Evolutionary conservation across 2,797 vertebrate species (phyloP).

Genomic region (Melanotaenia parkinsoni): DNA sequence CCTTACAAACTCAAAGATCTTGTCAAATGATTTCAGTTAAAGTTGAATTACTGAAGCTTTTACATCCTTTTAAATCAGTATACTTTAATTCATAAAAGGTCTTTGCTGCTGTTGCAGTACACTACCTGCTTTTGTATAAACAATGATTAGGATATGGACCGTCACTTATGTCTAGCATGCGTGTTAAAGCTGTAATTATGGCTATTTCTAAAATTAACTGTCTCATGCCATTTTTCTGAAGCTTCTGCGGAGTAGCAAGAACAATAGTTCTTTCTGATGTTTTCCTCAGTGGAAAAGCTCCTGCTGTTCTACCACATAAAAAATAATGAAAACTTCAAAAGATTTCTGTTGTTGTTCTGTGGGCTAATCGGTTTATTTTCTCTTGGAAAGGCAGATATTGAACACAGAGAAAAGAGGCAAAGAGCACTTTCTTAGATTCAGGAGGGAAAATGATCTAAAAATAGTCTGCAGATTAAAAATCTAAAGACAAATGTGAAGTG

Average conservation of each 20-base stretch:
- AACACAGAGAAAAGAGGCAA: neutral
- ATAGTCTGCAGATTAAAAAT: slow-evolving; percentile 6
- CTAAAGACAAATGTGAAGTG: neutral
- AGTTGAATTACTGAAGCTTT: neutral
- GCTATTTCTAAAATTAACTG: neutral
- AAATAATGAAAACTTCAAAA: slow-evolving; percentile 6
- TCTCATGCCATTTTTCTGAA: neutral
- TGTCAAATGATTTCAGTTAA: neutral
- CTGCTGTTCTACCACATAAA: neutral
- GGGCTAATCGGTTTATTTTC: slow-evolving; percentile 11
- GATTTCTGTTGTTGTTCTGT: neutral
- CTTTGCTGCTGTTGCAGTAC: neutral
- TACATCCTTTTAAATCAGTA: neutral
- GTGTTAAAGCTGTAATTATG: neutral
- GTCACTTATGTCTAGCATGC: neutral
- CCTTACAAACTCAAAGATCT: neutral
- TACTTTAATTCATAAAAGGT: neutral
- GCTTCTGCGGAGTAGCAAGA: neutral
- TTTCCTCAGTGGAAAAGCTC: neutral
- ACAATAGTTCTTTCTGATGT: neutral
- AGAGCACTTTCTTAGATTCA: neutral
- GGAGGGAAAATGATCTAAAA: slow-evolving; percentile 17
- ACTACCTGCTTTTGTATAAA: neutral
- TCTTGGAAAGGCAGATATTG: slow-evolving; percentile 9
- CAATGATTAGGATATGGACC: neutral